phyloP scores from a whole-genome alignment of 1,140 invertebrate genomes.

The Bemisia tabaci region DNA sequence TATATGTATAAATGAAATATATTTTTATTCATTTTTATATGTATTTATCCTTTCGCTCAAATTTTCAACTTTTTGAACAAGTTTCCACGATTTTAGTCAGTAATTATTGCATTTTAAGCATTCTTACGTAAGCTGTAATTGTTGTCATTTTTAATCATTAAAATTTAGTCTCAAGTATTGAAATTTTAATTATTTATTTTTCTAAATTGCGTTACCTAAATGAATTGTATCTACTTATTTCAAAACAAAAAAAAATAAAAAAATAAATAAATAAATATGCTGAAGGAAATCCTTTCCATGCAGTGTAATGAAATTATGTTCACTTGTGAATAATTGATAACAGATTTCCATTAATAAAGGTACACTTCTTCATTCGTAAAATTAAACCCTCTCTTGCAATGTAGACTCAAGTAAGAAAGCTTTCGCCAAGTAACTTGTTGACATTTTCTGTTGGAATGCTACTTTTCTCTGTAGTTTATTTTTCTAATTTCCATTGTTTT shows the following conservation, averaged over 20 bases:
- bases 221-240: background rate
- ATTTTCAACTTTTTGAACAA: background rate
- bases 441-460: too few species aligned
- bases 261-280: too few species aligned
- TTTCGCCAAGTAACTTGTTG: too few species aligned
- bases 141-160: background rate
- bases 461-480: too few species aligned
- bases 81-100: background rate
- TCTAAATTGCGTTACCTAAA: background rate
- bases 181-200: background rate
- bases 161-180: background rate
- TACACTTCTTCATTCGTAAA: too few species aligned
- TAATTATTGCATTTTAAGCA: background rate
- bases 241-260: background rate
- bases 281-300: too few species aligned
- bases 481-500: too few species aligned
- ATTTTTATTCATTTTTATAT: constrained; percentile 1
- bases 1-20: background rate
- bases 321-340: too few species aligned
- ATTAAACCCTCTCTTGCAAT: too few species aligned
- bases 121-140: background rate
- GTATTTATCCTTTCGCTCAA: background rate
- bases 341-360: too few species aligned
- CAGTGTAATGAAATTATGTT: too few species aligned
- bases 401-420: too few species aligned